A percentile compares a stretch with the other conserved stretches of the same genome.
These are phyloP conservation scores for Athrips mouffetella DNA, from an alignment of 2,888 invertebrate genomes.

Conservation along the genomic window DNA sequence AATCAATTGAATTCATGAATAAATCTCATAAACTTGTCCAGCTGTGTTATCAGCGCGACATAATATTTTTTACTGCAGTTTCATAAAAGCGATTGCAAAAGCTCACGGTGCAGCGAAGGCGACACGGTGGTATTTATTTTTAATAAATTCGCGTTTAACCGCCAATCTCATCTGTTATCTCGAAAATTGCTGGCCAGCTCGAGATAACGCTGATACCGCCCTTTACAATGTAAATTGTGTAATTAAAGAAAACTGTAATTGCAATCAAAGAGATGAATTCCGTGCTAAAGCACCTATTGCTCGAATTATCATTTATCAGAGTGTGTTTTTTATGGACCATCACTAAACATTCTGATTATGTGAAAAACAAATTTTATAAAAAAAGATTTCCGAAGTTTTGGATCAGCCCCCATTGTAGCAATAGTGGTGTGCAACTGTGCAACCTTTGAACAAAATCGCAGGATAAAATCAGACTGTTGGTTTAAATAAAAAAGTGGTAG, in stretches of 20 bases:
- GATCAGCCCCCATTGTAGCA: neutral
- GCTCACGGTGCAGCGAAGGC: conserved; percentile 35
- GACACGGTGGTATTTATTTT: conserved; percentile 47
- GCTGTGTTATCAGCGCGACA: conserved; percentile 59
- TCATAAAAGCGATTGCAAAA: conserved; percentile 49
- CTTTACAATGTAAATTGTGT: conserved; percentile 69
- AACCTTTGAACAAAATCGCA: conserved; percentile 27
- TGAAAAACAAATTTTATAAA: no score
- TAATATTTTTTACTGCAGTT: conserved; percentile 59
- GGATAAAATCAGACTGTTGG: conserved; percentile 52
- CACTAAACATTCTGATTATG: no score
- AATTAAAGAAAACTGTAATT: conserved; percentile 72
- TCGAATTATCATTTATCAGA: no score
- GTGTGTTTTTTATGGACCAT: no score
- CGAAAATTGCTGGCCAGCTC: conserved; percentile 60
- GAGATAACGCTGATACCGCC: conserved; percentile 56
- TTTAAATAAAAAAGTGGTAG: conserved; percentile 57
- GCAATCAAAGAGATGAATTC: conserved; percentile 55
- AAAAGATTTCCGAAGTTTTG: neutral
- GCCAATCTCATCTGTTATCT: conserved; percentile 59
- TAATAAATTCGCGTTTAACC: conserved; percentile 64
- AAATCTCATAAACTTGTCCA: conserved; percentile 62
- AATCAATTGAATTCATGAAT: conserved; percentile 72
- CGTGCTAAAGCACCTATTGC: no score
- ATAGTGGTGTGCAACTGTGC: conserved; percentile 31